Conservation (phyloP, 2,888 invertebrate genomes). For the Philopedon plagiatum region DNA sequence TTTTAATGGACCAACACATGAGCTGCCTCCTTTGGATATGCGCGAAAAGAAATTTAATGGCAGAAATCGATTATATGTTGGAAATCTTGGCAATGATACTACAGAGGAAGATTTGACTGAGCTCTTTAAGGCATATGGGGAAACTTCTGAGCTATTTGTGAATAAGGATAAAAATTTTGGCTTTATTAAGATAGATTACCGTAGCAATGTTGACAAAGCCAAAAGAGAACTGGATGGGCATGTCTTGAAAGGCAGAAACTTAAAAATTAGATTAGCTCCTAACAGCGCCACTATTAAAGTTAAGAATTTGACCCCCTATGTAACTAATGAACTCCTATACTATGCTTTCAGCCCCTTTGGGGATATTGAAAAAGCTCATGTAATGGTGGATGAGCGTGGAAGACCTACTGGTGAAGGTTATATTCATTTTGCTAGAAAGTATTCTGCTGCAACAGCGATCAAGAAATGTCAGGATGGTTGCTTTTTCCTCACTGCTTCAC, state of each 20-base stretch:
- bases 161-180: constrained; percentile 98
- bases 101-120: constrained; percentile 90
- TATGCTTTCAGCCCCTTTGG: constrained; percentile 91
- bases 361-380: constrained; percentile 89
- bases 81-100: constrained; percentile 88
- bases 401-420: constrained; percentile 96
- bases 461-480: constrained; percentile 93
- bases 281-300: constrained; percentile 94
- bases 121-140: constrained; percentile 91
- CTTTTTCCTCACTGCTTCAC: constrained; percentile 85
- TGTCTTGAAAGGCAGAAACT: constrained; percentile 83
- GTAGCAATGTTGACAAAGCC: constrained; percentile 93
- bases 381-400: constrained; percentile 96
- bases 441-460: constrained; percentile 89
- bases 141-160: constrained; percentile 91
- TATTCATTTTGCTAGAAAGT: constrained; percentile 94
- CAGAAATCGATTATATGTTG: constrained; percentile 92
- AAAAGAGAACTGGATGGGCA: constrained; percentile 94
- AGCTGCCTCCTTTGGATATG: constrained; percentile 80
- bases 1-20: constrained; percentile 82
- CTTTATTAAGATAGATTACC: constrained; percentile 93
- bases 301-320: constrained; percentile 91
- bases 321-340: constrained; percentile 95
- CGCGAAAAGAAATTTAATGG: constrained; percentile 91
- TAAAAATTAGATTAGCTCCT: constrained; percentile 95